Base-by-base conservation (phyloP, 2,888 invertebrate species). In the Agrochola macilenta region DNA sequence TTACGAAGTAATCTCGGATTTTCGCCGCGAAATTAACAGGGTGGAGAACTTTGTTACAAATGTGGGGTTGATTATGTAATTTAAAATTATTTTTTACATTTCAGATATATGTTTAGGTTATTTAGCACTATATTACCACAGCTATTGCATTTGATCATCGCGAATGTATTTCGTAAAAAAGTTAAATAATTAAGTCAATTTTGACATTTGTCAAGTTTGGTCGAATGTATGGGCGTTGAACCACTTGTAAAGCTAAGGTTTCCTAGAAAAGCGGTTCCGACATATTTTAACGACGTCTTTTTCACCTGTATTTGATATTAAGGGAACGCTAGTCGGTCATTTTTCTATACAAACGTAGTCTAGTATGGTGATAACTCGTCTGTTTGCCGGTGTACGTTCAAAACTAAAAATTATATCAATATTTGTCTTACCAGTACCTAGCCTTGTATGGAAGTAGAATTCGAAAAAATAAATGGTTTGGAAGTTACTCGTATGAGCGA, bases 1-100 rank as follows among this genome's bases (percentile, higher is more conserved):
- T 2, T 43, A 43, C 43, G 43, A n/a, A n/a, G n/a, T 74, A 58
- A 79, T 69, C 57, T 61, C 14, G 35, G 43, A 39, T 73, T 57
- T 72, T 52, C 26, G 20, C 4, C 12, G 26, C 8, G n/a, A 49
- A 69, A 66, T 81, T 73, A 73, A 66, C 49, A 35, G 17, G 8
- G 9, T 58, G 35, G 14, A 61, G n/a, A 43, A 39, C 20, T 54
- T 54, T 76, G 14, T 58, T 43, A 12, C 23, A 57, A 49, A 46
- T 75, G 9, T 35, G 57, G 23, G 11, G 20, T 57, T 61, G 17
- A 20, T 61, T 74, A 46, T 35, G 46, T 65, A 5, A 12, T 54
- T 74, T 52, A 7, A 75, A 63, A 74, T 74, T 12, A n/a, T 2
- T 8, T 61, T 30, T 39, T 14, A 39, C 35, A 66, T 68, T 66